Evolutionary conservation across 2,888 invertebrate species (phyloP), one percentile per base, ranked within the genome.

Genomic region (Erebia palarica): DNA sequence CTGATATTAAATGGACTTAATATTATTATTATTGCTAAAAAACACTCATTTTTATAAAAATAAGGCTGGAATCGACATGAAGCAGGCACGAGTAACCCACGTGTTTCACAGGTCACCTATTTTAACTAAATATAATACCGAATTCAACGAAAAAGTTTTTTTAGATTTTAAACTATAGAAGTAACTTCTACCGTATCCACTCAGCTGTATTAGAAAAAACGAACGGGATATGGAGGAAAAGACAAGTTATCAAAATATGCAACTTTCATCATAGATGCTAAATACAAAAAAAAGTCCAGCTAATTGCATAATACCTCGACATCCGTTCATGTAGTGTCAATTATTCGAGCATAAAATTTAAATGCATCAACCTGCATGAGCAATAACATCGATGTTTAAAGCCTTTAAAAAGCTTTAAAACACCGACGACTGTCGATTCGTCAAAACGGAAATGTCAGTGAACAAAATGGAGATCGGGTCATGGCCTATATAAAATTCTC

Each of bases 391-490:
- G 66, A 67, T 70, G 63, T 57, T 71, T 70, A 53, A 67, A 67
- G 59, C 67, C 49, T 67, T 44, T 73, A 69, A 72, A 72, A 73
- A 70, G 64, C 51, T 69, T 75, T 73, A 72, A 75, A 76, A 71
- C 69, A 70, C 71, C 70, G 58, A 70, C 73, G 65, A 73, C 66
- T 71, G 70, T 69, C 73, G 75, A 75, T 72, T 77, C 73, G 75
- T 69, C 74, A 75, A 73, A 76, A 75, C 74, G 72, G 72, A 75
- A 75, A 75, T 75, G 75, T 72, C 65, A 75, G 67, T 74, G 68
- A 72, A 73, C 70, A 71, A 71, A 75, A 77, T 74, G 47, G 65
- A 59, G 55, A 67, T 59, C 67, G 63, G 72, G 64, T 60, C 61
- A 63, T 57, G 67, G 65, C 63, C 66, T 64, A 71, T 67, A 49